Evolutionary conservation across 2,113 vertebrate genomes (phyloP).

Genomic region (Apodemus speciosus): DNA sequence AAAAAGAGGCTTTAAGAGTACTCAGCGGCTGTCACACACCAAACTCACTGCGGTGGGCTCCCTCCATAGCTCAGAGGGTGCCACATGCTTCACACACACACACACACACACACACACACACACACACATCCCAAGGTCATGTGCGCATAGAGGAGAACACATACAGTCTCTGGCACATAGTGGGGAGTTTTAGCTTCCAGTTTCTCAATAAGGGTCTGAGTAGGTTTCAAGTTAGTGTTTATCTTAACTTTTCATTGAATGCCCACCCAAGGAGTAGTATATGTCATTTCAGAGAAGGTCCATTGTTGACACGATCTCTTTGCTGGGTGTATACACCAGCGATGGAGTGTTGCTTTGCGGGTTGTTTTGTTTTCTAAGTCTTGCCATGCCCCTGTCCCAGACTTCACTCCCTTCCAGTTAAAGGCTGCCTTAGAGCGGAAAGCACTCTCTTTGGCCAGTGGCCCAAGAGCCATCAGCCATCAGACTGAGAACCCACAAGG

Average conservation of each 20-base stretch:
- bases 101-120: no score
- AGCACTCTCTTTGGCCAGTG: neutral
- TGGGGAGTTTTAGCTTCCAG: neutral
- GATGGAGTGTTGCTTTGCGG: rapidly evolving
- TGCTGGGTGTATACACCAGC: no score
- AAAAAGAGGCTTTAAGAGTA: neutral
- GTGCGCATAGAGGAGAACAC: neutral
- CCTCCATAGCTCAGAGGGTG: neutral
- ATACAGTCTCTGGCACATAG: rapidly evolving
- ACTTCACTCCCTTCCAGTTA: neutral
- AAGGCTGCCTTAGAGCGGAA: neutral
- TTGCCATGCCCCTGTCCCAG: neutral
- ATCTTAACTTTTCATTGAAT: neutral
- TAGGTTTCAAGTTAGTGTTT: neutral
- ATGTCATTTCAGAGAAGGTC: neutral
- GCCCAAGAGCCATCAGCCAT: neutral
- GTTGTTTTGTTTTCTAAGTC: neutral
- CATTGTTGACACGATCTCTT: rapidly evolving
- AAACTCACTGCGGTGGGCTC: no score
- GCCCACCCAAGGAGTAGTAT: neutral
- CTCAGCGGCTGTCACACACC: neutral
- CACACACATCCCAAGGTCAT: rapidly evolving
- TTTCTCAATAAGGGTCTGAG: neutral
- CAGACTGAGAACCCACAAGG: neutral
- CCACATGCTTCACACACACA: rapidly evolving